Evolutionary conservation across 2,888 invertebrate species (phyloP).

Genomic region (Amblyteles armatorius): DNA sequence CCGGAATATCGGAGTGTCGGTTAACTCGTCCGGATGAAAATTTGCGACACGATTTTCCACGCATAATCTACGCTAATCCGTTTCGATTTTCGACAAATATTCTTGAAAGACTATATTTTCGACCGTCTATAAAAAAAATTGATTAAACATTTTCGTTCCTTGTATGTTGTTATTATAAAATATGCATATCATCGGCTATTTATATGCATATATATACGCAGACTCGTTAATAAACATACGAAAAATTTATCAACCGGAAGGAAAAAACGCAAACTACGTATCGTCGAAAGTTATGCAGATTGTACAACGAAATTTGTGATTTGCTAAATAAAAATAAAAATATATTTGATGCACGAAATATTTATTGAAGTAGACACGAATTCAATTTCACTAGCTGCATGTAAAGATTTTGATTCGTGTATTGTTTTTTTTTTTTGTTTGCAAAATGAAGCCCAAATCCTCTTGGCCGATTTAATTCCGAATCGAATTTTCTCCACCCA

Average conservation of each 20-base stretch:
- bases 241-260: neutral
- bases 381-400: neutral
- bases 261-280: slow-evolving; percentile 4
- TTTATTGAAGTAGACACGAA: neutral
- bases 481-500: slow-evolving; percentile 28
- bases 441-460: neutral
- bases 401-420: neutral
- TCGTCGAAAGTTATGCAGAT: neutral
- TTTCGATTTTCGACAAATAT: neutral
- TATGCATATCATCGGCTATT: neutral
- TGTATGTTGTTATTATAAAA: neutral
- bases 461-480: neutral
- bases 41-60: slow-evolving; percentile 22
- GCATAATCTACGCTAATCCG: slow-evolving; percentile 22
- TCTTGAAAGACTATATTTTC: neutral
- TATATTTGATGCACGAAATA: neutral
- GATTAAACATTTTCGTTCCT: neutral
- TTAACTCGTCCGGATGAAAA: slow-evolving; percentile 32
- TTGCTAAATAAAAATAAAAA: neutral
- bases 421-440: neutral
- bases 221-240: neutral
- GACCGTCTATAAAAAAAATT: neutral
- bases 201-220: neutral
- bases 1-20: slow-evolving; percentile 25
- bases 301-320: neutral